phyloP scores from a whole-genome alignment of 2,797 vertebrate genomes.

The Taeniopygia guttata region DNA sequence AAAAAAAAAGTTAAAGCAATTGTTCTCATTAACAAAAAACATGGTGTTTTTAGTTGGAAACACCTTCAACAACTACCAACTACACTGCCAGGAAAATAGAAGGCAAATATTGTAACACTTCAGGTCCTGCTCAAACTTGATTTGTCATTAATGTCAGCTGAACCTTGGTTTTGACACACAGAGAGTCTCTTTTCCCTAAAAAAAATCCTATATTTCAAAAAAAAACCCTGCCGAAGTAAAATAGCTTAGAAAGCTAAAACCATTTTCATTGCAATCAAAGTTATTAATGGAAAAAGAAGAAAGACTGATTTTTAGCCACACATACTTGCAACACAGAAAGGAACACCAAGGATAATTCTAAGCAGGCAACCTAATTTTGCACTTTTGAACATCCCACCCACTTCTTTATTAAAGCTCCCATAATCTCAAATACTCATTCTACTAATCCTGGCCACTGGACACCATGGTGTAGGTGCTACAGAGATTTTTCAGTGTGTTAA shows the following conservation, averaged over 20 bases:
- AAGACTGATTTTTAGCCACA: not conserved
- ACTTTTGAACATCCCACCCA: not conserved
- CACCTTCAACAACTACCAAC: not conserved
- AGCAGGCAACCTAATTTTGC: not conserved
- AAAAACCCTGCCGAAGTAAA: not conserved
- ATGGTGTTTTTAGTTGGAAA: not conserved
- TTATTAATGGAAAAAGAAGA: not conserved
- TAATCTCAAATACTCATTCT: not conserved
- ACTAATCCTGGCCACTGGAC: not conserved
- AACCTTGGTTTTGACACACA: not conserved
- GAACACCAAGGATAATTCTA: not conserved
- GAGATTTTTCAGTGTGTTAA: not conserved
- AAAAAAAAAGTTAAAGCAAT: not conserved
- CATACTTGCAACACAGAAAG: not conserved
- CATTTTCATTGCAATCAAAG: not conserved
- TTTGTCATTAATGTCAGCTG: not conserved
- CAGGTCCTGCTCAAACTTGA: not conserved
- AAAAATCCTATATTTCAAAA: not conserved
- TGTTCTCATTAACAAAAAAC: not conserved
- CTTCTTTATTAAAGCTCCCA: not conserved
- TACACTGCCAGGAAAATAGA: not conserved
- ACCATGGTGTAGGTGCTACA: not conserved
- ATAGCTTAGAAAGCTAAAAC: not conserved
- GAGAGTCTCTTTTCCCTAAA: not conserved
- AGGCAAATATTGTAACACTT: conserved; percentile 7